Base-by-base conservation (phyloP, 1,140 invertebrate species). In the Papilio glaucus region DNA sequence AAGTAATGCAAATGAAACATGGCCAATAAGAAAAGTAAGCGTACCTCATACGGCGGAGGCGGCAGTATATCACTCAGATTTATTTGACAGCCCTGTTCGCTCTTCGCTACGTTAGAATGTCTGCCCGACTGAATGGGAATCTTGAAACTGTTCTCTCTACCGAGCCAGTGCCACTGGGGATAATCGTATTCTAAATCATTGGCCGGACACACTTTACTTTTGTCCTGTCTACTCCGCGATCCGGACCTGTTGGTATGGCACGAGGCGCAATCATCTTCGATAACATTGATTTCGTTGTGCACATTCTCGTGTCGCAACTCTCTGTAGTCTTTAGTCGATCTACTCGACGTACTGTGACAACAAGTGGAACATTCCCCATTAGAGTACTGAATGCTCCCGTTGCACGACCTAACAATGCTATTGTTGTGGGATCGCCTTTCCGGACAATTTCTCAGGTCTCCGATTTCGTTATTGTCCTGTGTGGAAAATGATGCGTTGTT, bases 41-140 rank as follows among this genome's bases (percentile, higher is more conserved):
- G 86, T 85, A 93, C 91, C 89, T 91, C 89, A 84, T 93, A 93
- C 78, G 91, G 91, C 29, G 90, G 90, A 76, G 91, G 90, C 62
- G 90, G 91, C 83, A 93, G 82, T 91, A 93, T 91, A 86, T 93
- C 91, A 88, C 90, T 89, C 77, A 93, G 87, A 90, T 93, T 93
- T 91, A 93, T 93, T 91, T 93, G 91, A 90, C 91, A 93, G 82
- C 88, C 88, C 79, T 91, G 91, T 73, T 93, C 91, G 73, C 89
- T 91, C 79, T 86, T 85, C 78, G 83, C 85, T 70, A 86, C 84
- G 76, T 86, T 90, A 80, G 90, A 89, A 84, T 90, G 87, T 84
- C 88, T 87, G 71, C 84, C 82, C 69, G 84, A 79, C 80, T 87
- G 88, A 81, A 91, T 88, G 75, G 91, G 89, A 84, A 91, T 93